Evolutionary conservation across 2,113 vertebrate species (phyloP), one percentile per base, ranked within the genome.

Genomic region (Aldabrachelys gigantea): DNA sequence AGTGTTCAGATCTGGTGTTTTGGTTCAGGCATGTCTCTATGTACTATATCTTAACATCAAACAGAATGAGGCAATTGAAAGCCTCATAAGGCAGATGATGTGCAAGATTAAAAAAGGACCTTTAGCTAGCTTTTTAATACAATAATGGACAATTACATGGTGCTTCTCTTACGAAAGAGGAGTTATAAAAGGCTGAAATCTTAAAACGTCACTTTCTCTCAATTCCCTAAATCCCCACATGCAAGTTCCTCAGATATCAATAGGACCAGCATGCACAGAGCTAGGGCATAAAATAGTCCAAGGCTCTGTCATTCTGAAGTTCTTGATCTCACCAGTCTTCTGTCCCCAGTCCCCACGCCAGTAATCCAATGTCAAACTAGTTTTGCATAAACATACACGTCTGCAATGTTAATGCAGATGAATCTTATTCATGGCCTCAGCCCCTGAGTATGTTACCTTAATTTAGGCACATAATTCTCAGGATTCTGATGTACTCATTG

Each of bases 111-210:
- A 85, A 31, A 65, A 86, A 41, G 41, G 10, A 89, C 5, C 24
- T 7, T 2, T 1, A 1, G 0, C 24, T 11, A 84, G 9, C 22
- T 92, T 31, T 38, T 21, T 10, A 94, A 52, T 0, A 84, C 12
- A 94, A 82, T 35, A 69, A n/a, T 1, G 5, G 89, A 31, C 27
- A 87, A 81, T 80, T 89, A 90, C 29, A 21, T 3, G 0, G 24
- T 1, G 5, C 22, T 35, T 69, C 29, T 0, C 0, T 25, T 94
- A 49, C 80, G 62, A 57, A 92, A 89, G n/a, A 14, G 2, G 41
- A 80, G 21, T 92, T 44, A 69, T 16, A 35, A 72, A 91, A 85
- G n/a, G 19, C 10, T 79, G 31, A 69, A 35, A 69, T 69, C 50
- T 25, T n/a, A 84, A 69, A 56, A 41, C 82, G 91, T n/a, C 52